Evolutionary conservation across 2,888 invertebrate genomes (phyloP).

Genomic region (Minunthozetes semirufus): DNA sequence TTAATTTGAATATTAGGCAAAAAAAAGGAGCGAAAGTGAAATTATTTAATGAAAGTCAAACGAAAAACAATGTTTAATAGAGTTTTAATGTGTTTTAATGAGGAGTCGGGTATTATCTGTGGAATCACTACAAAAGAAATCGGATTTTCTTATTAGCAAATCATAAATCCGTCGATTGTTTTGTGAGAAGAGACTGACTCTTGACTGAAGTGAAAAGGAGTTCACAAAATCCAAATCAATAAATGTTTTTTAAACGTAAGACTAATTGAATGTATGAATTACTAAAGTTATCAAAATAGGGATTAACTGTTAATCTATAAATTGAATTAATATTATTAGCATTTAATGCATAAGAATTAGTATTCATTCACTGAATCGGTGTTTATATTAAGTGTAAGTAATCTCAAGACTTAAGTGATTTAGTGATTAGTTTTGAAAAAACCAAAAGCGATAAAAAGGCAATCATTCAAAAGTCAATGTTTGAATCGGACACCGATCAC

Average conservation of each 20-base stretch:
- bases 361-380: conserved; percentile 23
- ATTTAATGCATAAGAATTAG: conserved; percentile 17
- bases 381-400: conserved; percentile 8
- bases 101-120: too few species aligned
- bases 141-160: too few species aligned
- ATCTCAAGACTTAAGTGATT: conserved; percentile 19
- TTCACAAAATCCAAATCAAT: not conserved
- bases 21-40: too few species aligned
- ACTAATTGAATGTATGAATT: conserved; percentile 25
- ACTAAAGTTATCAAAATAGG: conserved; percentile 26
- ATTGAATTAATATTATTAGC: not conserved
- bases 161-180: too few species aligned
- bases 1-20: too few species aligned
- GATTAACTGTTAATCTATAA: conserved; percentile 26
- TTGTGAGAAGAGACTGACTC: too few species aligned
- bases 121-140: too few species aligned
- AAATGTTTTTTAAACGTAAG: not conserved
- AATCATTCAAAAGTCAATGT: conserved; percentile 21
- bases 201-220: too few species aligned
- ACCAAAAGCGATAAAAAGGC: conserved; percentile 27
- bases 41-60: too few species aligned
- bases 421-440: conserved; percentile 22
- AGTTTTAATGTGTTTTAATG: too few species aligned
- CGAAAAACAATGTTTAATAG: too few species aligned
- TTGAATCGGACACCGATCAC: not conserved